A percentile compares a stretch with the other conserved stretches of the same genome.
These are phyloP conservation scores for Drosophila vallismaia DNA, from an alignment of 2,888 invertebrate species.

Conservation along the genomic window DNA sequence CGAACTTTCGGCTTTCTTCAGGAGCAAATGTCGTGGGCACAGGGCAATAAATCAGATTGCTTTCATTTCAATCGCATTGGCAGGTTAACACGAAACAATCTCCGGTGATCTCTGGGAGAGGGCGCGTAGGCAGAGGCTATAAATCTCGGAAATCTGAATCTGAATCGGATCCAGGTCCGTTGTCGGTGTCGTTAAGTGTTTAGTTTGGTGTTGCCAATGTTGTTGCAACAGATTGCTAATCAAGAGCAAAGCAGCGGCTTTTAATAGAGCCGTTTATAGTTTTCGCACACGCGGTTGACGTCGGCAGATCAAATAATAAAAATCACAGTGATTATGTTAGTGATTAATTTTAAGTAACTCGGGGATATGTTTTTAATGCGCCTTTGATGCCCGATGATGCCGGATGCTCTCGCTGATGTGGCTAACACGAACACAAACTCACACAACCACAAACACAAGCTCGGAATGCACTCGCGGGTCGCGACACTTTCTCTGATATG, in stretches of 20 bases:
- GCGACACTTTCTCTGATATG: slow-evolving; percentile 26
- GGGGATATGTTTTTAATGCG: slow-evolving; percentile 78
- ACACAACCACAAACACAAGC: slow-evolving; percentile 27
- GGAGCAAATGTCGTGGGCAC: slow-evolving; percentile 71
- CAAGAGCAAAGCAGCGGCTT: slow-evolving; percentile 47
- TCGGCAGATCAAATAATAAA: slow-evolving; percentile 67
- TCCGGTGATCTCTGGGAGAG: slow-evolving; percentile 33
- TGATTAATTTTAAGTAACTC: slow-evolving; percentile 80
- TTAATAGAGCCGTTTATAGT: slow-evolving; percentile 63
- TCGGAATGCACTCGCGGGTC: slow-evolving; percentile 39
- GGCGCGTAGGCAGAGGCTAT: slow-evolving; percentile 69
- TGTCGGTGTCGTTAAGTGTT: slow-evolving; percentile 7
- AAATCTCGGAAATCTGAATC: slow-evolving; percentile 53
- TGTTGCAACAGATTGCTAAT: slow-evolving; percentile 61
- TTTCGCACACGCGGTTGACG: slow-evolving; percentile 62
- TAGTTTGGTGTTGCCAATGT: slow-evolving; percentile 8
- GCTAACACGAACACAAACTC: slow-evolving; percentile 31
- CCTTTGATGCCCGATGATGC: slow-evolving; percentile 59
- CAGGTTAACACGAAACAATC: slow-evolving; percentile 34
- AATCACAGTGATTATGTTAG: slow-evolving; percentile 79
- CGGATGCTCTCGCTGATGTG: slow-evolving; percentile 39
- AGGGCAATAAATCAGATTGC: slow-evolving; percentile 71
- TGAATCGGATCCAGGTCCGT: slow-evolving; percentile 41
- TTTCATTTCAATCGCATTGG: slow-evolving; percentile 54
- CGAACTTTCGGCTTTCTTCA: slow-evolving; percentile 17